These are phyloP conservation scores for Pachypeltis micranthus DNA, from an alignment of 1,140 invertebrate genomes.

Conservation along the genomic window DNA sequence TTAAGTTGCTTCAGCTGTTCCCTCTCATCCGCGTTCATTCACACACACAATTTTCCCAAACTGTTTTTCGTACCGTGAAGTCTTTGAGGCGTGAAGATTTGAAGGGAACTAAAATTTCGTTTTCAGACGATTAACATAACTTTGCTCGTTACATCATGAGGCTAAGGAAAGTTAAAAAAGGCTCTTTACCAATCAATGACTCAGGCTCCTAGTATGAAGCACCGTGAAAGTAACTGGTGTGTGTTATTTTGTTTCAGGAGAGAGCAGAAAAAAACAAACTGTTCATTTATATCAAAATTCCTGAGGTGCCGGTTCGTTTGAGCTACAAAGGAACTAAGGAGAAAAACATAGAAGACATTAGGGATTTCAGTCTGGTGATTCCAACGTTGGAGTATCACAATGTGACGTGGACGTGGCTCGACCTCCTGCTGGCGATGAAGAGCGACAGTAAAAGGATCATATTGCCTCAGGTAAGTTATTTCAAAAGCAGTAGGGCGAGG, in stretches of 20 bases:
- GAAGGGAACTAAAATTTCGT: no score
- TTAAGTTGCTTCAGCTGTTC: no score
- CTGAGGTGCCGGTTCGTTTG: constrained; percentile 89
- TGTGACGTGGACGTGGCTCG: constrained; percentile 99
- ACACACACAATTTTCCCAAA: no score
- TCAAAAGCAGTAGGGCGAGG: no score
- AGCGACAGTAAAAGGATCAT: constrained; percentile 84
- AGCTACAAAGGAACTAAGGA: constrained; percentile 96
- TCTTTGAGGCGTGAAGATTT: no score
- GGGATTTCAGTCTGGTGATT: constrained; percentile 85
- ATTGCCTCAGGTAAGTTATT: constrained; percentile 72
- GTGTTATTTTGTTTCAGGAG: constrained; percentile 48
- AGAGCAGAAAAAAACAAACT: constrained; percentile 96
- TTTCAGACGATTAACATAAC: not conserved
- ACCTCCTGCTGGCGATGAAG: constrained; percentile 88
- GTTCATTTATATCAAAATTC: constrained; percentile 97
- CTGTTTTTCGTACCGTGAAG: no score
- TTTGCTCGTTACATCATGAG: no score
- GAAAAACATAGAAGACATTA: constrained; percentile 93
- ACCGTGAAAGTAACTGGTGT: no score
- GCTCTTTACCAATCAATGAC: no score
- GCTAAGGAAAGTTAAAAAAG: no score
- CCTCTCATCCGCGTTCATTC: no score
- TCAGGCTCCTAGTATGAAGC: no score
- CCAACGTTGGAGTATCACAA: constrained; percentile 97